Evolutionary conservation across 2,888 invertebrate species (phyloP), one percentile per base, ranked within the genome.

Genomic region (Crossocerus cetratus): DNA sequence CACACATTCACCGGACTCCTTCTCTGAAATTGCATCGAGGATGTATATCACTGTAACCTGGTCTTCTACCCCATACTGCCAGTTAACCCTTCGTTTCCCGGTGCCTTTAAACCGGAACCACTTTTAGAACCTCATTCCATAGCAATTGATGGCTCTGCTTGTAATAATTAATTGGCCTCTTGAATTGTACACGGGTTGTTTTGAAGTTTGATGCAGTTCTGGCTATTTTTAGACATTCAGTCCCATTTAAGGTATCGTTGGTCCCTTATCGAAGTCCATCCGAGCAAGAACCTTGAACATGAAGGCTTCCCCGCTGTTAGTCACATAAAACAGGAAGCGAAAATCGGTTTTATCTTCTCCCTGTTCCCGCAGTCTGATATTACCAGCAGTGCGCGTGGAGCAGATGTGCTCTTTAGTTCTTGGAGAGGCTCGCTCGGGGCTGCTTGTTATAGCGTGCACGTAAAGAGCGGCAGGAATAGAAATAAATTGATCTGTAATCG

Each of bases 291-390:
- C 78, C 81, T 82, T 82, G 80, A 80, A 75, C 67, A 56, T 68
- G 59, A 73, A 68, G 64, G 65, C 59, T 44, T 60, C 42, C 60
- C 14, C 43, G 53, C 42, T 57, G 49, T 45, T 70, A 21, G 59
- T 44, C 53, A 66, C 53, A 53, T 44, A 76, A 70, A 57, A 67
- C 75, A 74, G 81, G 78, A 83, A 80, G 72, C 18, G 64, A 77
- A 81, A 81, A 82, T 78, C 78, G 76, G 72, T 69, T 67, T 83
- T 83, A 83, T 83, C 83, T 65, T 16, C n/a, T 49, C 49, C 69
- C 56, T 67, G 75, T 82, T 81, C 78, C 77, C 76, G 71, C 54
- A 63, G 32, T 43, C 16, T n/a, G 32, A 60, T 60, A 82, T 76
- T 81, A 77, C 62, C 69, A 70, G 68, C 62, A 77, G 73, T 55